Evolutionary conservation across 1,140 invertebrate species (phyloP).

Genomic region (Drosophila ercepeae): DNA sequence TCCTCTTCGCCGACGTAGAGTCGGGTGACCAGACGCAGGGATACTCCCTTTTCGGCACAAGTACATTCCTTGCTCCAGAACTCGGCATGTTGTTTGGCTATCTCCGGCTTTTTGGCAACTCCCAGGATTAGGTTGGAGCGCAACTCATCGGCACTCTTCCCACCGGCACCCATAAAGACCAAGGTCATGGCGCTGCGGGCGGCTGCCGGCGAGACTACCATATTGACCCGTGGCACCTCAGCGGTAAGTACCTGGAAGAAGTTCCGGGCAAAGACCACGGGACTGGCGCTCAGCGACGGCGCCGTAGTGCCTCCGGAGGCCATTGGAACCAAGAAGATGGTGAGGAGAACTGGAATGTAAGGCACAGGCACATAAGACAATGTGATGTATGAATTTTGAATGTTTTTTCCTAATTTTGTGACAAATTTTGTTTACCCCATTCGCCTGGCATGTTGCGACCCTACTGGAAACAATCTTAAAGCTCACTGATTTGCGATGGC

Average conservation of each 20-base stretch:
- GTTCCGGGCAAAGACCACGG: slow-evolving; percentile 64
- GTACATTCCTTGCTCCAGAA: slow-evolving; percentile 51
- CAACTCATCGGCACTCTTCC: slow-evolving; percentile 48
- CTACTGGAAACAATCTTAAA: slow-evolving; percentile 7
- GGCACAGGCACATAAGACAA: neutral
- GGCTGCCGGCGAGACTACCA: slow-evolving; percentile 54
- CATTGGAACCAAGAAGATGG: slow-evolving; percentile 44
- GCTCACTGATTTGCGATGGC: neutral
- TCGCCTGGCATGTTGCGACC: slow-evolving; percentile 34
- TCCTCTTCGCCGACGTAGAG: slow-evolving; percentile 53
- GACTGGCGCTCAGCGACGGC: slow-evolving; percentile 39
- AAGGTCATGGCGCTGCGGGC: slow-evolving; percentile 62
- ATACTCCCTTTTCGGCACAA: slow-evolving; percentile 19
- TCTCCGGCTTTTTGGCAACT: slow-evolving; percentile 34
- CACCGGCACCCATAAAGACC: slow-evolving; percentile 56
- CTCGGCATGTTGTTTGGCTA: slow-evolving; percentile 53
- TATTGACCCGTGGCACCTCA: slow-evolving; percentile 2
- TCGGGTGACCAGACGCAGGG: slow-evolving; percentile 52
- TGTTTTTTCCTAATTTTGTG: neutral
- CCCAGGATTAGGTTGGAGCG: slow-evolving; percentile 44
- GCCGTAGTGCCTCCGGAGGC: slow-evolving; percentile 43
- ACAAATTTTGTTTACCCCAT: slow-evolving; percentile 23
- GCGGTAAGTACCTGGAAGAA: slow-evolving; percentile 50
- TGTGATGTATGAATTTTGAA: neutral
- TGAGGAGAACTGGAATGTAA: slow-evolving; percentile 8